Percentiles rank a stretch among this genome's conserved stretches.
Conservation (phyloP, 2,113 vertebrate genomes). For the Microtus pennsylvanicus region DNA sequence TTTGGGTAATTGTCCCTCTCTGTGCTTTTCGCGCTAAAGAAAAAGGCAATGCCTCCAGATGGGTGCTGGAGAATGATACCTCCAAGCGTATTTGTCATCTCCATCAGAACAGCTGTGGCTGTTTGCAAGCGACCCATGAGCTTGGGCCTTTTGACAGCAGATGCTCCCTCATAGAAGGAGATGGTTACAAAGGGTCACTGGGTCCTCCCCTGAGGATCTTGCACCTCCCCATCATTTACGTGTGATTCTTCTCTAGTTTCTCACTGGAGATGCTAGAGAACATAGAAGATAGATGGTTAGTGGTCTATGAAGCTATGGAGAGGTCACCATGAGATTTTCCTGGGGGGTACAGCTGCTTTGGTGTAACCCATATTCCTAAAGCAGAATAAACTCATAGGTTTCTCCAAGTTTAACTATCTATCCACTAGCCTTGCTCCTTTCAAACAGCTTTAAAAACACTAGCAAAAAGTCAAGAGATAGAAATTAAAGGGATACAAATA, state of each 20-base stretch:
- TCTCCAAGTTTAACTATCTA: neutral
- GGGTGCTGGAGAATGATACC: neutral
- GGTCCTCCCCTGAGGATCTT: neutral
- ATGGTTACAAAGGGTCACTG: no score
- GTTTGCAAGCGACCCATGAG: neutral
- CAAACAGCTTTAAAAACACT: neutral
- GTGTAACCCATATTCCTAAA: no score
- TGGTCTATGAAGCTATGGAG: neutral
- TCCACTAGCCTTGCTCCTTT: neutral
- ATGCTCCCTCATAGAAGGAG: neutral
- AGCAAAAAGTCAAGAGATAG: neutral
- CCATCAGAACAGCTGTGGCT: neutral
- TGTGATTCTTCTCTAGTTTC: neutral
- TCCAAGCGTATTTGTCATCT: neutral
- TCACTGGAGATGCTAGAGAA: neutral
- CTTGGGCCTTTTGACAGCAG: neutral
- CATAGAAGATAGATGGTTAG: neutral
- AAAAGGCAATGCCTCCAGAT: neutral
- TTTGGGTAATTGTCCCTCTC: neutral
- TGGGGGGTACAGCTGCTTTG: neutral
- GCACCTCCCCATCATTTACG: neutral
- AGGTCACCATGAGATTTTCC: neutral
- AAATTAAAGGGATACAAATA: neutral
- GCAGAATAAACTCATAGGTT: neutral
- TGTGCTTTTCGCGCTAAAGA: neutral